A percentile compares a stretch with the other conserved stretches of the same genome.
phyloP scores from a whole-genome alignment of 2,797 vertebrate species.

The Synaphobranchus kaupii region DNA sequence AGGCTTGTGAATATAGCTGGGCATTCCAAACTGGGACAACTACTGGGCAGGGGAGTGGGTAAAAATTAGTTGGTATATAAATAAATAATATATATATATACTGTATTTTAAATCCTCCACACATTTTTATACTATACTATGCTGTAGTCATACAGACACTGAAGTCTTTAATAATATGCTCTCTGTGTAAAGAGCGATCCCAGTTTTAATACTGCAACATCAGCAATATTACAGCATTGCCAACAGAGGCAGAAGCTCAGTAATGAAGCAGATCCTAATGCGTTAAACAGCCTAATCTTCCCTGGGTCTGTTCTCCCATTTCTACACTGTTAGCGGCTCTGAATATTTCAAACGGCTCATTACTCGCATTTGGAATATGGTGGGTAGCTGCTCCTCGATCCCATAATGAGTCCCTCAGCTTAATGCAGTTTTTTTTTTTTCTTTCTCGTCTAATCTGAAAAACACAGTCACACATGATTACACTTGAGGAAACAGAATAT shows the following conservation, averaged over 20 bases:
- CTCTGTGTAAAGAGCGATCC: background rate
- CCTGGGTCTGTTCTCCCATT: constrained; percentile 14
- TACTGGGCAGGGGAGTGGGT: background rate
- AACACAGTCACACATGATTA: constrained; percentile 31
- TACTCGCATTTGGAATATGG: constrained; percentile 14
- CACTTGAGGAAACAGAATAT: constrained; percentile 14
- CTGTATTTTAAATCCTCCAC: background rate
- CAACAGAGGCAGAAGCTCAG: background rate
- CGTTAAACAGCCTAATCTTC: constrained; percentile 22
- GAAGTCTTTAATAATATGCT: background rate
- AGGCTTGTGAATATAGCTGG: background rate
- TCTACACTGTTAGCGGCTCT: constrained; percentile 11
- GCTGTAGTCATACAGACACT: background rate
- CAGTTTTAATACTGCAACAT: background rate
- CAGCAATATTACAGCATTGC: constrained; percentile 12
- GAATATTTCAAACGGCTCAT: constrained; percentile 29
- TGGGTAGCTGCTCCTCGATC: constrained; percentile 1
- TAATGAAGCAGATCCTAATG: constrained; percentile 24
- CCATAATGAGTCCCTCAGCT: constrained; percentile 23
- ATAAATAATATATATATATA: no score
- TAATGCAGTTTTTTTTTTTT: background rate
- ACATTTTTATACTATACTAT: background rate
- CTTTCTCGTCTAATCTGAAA: constrained; percentile 13
- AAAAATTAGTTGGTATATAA: background rate
- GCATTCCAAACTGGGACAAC: background rate